Base-by-base conservation (phyloP, 2,797 vertebrate genomes). In the Capromys pilorides region DNA sequence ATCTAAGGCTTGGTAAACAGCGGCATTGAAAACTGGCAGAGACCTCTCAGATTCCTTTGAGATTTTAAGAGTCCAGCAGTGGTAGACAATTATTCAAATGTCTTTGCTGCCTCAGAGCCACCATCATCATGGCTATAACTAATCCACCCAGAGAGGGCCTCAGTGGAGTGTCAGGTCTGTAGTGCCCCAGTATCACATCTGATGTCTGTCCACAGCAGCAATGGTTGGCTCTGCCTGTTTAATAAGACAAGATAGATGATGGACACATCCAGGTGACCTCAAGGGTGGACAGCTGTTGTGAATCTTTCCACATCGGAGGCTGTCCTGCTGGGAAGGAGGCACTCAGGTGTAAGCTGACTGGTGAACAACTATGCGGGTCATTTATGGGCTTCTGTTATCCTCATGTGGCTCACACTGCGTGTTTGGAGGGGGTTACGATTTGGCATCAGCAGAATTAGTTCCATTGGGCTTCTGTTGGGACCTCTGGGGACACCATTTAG, bases 231-330 rank as follows among this genome's bases (percentile, higher is more conserved):
- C 95, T 22, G 75, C 62, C 78, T 1, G 0, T 89, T 92, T 88
- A 83, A 93, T 91, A 45, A 73, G 95, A 61, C 22, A 95, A 86
- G 93, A 97, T 62, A 88, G 51, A 90, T 61, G 92, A 83, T 0
- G 11, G 66, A 73, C 88, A 88, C 97, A 96, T 96, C 96, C 96
- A 90, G 26, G 89, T 69, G 85, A 88, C 97, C 96, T 96, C 96
- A 92, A 16, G 93, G 83, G 95, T 81, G 88, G 97, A 95, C 89
- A 85, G 96, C 91, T 95, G 85, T 79, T 88, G 94, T 80, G 96
- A 98, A 96, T 96, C 86, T 66, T 91, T 95, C 93, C 64, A 95
- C 62, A 94, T 75, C 87, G 94, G 96, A 93, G 54, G 79, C 77
- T 87, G 94, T 96, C 96, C 94, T 86, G 78, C 3, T 0, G 33